Evolutionary conservation across 2,888 invertebrate genomes (phyloP).

Genomic region (Congeria kusceri): DNA sequence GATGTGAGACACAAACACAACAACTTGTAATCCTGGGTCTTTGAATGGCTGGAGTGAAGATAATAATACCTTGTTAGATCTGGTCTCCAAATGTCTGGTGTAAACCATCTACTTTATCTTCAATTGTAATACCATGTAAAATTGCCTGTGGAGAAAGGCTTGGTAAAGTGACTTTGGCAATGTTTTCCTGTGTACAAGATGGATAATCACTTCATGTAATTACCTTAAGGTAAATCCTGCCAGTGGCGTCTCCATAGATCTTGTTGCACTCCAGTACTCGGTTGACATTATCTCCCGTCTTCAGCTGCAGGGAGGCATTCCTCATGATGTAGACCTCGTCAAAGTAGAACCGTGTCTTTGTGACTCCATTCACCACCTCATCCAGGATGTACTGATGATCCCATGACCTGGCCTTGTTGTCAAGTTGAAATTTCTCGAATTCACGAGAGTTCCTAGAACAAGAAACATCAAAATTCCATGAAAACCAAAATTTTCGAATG

Average conservation of each 20-base stretch:
- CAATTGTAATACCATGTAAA: too few species aligned
- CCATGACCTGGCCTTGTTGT: slow-evolving; percentile 70
- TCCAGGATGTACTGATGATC: slow-evolving; percentile 74
- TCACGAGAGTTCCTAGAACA: slow-evolving; percentile 41
- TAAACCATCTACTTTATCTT: too few species aligned
- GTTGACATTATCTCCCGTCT: slow-evolving; percentile 38
- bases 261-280: slow-evolving; percentile 57
- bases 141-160: too few species aligned
- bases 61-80: too few species aligned
- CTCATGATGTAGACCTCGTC: slow-evolving; percentile 70
- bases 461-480: neutral
- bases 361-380: slow-evolving; percentile 48
- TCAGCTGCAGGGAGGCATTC: slow-evolving; percentile 71
- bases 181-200: too few species aligned
- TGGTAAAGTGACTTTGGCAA: too few species aligned
- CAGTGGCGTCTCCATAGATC: slow-evolving; percentile 71
- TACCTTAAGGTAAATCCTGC: slow-evolving; percentile 65
- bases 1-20: too few species aligned
- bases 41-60: too few species aligned
- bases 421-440: slow-evolving; percentile 67
- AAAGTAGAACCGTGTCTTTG: slow-evolving; percentile 60
- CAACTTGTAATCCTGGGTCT: too few species aligned
- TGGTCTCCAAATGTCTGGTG: too few species aligned
- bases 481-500: too few species aligned
- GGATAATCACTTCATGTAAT: too few species aligned